Conservation (phyloP, 2,113 vertebrate species). For the Microcebus murinus region DNA sequence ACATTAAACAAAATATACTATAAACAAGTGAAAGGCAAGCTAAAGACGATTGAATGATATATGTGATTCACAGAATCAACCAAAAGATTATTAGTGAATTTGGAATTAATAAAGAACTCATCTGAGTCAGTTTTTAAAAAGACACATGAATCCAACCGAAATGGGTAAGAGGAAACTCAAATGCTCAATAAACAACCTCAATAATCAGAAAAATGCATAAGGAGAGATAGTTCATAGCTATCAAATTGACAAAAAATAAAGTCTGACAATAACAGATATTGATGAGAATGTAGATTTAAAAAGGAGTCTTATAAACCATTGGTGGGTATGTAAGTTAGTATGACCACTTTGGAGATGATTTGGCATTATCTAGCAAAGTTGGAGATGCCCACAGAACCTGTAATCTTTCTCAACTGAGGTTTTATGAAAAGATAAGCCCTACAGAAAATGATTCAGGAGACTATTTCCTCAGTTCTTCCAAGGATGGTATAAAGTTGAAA, state of each 20-base stretch:
- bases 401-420: not conserved
- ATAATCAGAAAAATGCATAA: conserved; percentile 15
- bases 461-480: conserved; percentile 2
- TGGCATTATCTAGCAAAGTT: not conserved
- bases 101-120: not conserved
- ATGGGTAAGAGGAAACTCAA: conserved; percentile 17
- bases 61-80: not conserved
- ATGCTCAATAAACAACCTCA: conserved; percentile 12
- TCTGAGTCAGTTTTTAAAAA: not conserved
- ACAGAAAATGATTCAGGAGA: conserved; percentile 14
- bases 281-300: not conserved
- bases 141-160: not conserved
- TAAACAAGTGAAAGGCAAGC: conserved; percentile 49
- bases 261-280: not conserved
- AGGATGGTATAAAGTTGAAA: not conserved
- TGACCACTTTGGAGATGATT: not conserved
- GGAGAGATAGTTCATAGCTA: not conserved
- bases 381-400: not conserved
- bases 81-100: not conserved
- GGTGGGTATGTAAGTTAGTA: not conserved
- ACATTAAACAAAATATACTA: conserved; percentile 32
- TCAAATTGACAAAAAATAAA: not conserved
- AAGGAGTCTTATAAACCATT: not conserved
- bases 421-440: not conserved
- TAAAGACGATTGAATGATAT: not conserved